These are phyloP conservation scores for Engraulis encrasicolus DNA, from an alignment of 2,113 vertebrate species.

Conservation along the genomic window DNA sequence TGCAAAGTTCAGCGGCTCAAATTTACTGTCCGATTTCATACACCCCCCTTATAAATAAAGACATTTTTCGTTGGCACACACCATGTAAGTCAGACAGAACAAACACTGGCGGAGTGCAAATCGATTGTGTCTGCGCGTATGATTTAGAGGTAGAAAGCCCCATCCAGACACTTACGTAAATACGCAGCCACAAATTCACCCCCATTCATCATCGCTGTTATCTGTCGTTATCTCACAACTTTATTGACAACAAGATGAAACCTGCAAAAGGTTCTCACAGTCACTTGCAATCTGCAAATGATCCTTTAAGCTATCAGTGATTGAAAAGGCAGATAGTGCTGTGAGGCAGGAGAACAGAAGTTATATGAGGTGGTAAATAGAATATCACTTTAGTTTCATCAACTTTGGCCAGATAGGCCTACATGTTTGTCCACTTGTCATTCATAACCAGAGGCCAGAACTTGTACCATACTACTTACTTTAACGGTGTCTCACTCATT, in stretches of 20 bases:
- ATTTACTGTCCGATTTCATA: slow-evolving; percentile 35
- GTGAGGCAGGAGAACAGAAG: neutral
- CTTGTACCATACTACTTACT: too few species aligned
- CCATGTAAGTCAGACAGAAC: neutral
- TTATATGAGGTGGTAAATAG: neutral
- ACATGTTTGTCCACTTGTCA: too few species aligned
- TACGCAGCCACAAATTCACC: neutral
- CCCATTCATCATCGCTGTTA: neutral
- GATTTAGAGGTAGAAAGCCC: neutral
- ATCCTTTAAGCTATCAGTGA: neutral
- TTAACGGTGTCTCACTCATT: too few species aligned
- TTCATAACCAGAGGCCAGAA: too few species aligned
- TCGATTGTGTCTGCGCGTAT: neutral
- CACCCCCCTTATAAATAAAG: slow-evolving; percentile 19
- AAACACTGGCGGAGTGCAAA: neutral
- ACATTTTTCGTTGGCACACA: neutral
- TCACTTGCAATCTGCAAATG: neutral
- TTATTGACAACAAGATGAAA: neutral
- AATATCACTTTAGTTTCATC: too few species aligned
- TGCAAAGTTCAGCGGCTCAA: slow-evolving; percentile 13
- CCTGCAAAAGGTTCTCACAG: neutral
- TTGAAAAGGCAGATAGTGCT: neutral
- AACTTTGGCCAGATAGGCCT: too few species aligned
- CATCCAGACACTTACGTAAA: neutral
- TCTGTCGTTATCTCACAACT: too few species aligned